These are phyloP conservation scores for Tapera naevia DNA, from an alignment of 2,797 vertebrate species.

Conservation along the genomic window DNA sequence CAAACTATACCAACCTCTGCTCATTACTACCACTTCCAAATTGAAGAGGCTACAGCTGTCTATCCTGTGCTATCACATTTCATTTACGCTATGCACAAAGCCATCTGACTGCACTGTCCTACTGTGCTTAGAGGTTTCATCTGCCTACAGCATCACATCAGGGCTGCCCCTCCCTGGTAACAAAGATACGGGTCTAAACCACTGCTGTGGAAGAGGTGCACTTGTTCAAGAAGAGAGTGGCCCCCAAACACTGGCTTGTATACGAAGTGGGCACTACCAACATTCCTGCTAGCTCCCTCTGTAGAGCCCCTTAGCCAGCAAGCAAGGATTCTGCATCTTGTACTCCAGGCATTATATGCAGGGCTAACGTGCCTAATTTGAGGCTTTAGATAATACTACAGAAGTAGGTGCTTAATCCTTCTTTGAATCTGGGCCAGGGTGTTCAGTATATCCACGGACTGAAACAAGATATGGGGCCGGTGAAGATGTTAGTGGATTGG, in stretches of 20 bases:
- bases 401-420: conserved; percentile 65
- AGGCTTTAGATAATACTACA: conserved; percentile 57
- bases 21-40: background rate
- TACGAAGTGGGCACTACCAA: background rate
- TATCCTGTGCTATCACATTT: background rate
- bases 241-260: too few relatives aligned
- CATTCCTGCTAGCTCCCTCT: background rate
- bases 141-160: background rate
- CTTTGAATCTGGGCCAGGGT: conserved; percentile 51
- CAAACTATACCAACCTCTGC: background rate
- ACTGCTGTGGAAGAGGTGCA: background rate
- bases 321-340: background rate
- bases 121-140: background rate
- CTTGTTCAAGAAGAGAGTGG: background rate
- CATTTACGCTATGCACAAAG: background rate
- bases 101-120: background rate
- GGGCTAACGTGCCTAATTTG: conserved; percentile 56
- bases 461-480: background rate
- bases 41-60: background rate
- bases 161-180: background rate
- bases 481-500: conserved; percentile 11
- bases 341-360: conserved; percentile 30
- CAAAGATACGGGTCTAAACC: background rate
- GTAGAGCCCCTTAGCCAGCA: background rate
- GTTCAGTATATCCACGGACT: conserved; percentile 22